Conservation (phyloP, 1,140 invertebrate genomes). For the Stegodyphus dumicola region DNA sequence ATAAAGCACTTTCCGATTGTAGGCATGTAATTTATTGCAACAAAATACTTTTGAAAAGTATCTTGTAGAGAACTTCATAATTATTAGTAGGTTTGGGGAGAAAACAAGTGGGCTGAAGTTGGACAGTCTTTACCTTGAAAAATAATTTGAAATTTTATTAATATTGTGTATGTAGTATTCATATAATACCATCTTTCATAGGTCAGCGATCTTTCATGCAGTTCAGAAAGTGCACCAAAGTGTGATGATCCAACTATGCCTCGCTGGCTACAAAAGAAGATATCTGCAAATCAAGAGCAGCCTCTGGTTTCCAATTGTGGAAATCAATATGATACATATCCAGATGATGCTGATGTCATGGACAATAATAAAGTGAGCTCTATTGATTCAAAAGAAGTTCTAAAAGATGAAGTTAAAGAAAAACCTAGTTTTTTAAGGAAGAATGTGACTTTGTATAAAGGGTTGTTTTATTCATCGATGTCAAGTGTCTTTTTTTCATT, state of each 20-base stretch:
- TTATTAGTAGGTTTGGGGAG: too few relatives aligned
- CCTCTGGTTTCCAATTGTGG: slow-evolving; percentile 38
- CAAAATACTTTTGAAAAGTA: too few relatives aligned
- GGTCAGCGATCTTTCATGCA: slow-evolving; percentile 44
- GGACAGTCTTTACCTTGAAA: too few relatives aligned
- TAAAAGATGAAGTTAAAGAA: slow-evolving; percentile 20
- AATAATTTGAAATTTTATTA: too few relatives aligned
- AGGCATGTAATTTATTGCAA: too few relatives aligned
- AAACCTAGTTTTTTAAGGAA: slow-evolving; percentile 1
- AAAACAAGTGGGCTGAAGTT: too few relatives aligned
- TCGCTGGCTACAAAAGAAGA: slow-evolving; percentile 50
- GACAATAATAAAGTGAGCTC: slow-evolving; percentile 33
- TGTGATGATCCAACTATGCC: slow-evolving; percentile 51
- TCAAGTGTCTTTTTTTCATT: slow-evolving; percentile 89
- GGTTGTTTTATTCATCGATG: slow-evolving; percentile 63
- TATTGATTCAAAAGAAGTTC: background rate
- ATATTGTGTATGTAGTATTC: background rate
- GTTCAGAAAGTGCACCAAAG: slow-evolving; percentile 7
- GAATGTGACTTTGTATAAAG: slow-evolving; percentile 62
- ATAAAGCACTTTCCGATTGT: too few relatives aligned
- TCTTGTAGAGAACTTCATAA: too few relatives aligned
- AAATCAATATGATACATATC: slow-evolving; percentile 40
- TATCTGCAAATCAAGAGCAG: slow-evolving; percentile 44
- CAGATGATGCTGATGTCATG: slow-evolving; percentile 11
- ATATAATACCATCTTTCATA: background rate